Evolutionary conservation across 2,888 invertebrate genomes (phyloP), one percentile per base, ranked within the genome.

Genomic region (Chrysina gloriosa): DNA sequence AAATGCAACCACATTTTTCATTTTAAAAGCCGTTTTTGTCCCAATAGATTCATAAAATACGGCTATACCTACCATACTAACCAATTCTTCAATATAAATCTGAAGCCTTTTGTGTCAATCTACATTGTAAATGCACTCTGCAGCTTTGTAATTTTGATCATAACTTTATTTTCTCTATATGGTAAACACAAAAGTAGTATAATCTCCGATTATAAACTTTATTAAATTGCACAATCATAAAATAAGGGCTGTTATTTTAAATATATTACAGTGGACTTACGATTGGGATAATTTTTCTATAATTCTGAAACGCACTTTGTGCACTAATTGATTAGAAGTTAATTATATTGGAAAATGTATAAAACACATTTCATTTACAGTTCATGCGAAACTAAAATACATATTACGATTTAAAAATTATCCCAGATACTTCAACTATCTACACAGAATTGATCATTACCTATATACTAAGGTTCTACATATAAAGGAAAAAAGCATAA

Each of bases 211-310:
- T 58, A 65, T 54, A 66, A 68, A 50, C 29, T 68, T 68, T 68
- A 68, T 68, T 68, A 61, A 63, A 68, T 68, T 68, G 68, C 68
- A 68, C 68, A 68, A 54, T 67, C 52, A 67, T 50, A 67, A 56
- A 68, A 68, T 68, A 54, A 68, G 36, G 39, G 39, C 16, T 58
- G 58, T 58, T 42, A 61, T 36, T 27, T 27, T 42, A 61, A 52
- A 61, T 42, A 42, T 61, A 27, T 61, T 61, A 61, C 58, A 61
- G 19, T 61, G 45, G 58, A 61, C 58, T 36, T 16, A 61, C 45
- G 14, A 61, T 61, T 29, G 58, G 42, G 58, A 61, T 61, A 42
- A 61, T 61, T 42, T 61, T 61, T 21, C 29, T 31, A 11, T 27
- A 14, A 19, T 27, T 14, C 6, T 9, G 19, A 61, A 25, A 29